Evolutionary conservation across 1,140 invertebrate species (phyloP), one percentile per base, ranked within the genome.

Genomic region (Coptotermes formosanus): DNA sequence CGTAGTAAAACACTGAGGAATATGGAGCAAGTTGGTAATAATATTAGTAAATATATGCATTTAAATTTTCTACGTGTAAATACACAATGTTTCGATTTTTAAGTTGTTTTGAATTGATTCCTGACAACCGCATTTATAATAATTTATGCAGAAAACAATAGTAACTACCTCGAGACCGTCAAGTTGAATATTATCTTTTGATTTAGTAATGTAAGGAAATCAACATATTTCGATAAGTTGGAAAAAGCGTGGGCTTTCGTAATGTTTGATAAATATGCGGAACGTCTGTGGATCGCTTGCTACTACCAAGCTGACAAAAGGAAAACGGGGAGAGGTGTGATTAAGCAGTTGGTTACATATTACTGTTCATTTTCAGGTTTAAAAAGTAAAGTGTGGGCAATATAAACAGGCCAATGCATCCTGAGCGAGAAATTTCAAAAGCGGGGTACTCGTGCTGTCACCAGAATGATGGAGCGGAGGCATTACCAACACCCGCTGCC

Each of bases 401-500:
- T 75, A 75, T 75, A 75, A 75, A 75, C 64, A 75, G 59, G 19
- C 59, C 8, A 59, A 8, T 64, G 59, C 59, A 64, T 48, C 11
- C 9, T 12, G 48, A 48, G 48, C 3, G 52, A 55, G 52, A 21
- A 55, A 55, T 75, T 75, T 30, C 6, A 75, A n/a, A 9, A 6
- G 25, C 64, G 7, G 25, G n/a, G 9, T 25, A 75, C 6, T 75
- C 64, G 64, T 0, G n/a, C 8, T 75, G 64, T 75, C 64, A 75
- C 25, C 52, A 30, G 64, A 9, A 75, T 75, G 64, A 75, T 30
- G 64, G 64, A 75, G n/a, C 6, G 8, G 64, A 14, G n/a, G n/a
- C 64, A 75, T 75, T 75, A 75, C 25, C 25, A 30, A n/a, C 64
- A 75, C 64, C 64, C 64, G 64, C n/a, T 75, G 64, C 64, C 64